Conservation (phyloP, 2,113 vertebrate genomes). For the Symphodus melops region DNA sequence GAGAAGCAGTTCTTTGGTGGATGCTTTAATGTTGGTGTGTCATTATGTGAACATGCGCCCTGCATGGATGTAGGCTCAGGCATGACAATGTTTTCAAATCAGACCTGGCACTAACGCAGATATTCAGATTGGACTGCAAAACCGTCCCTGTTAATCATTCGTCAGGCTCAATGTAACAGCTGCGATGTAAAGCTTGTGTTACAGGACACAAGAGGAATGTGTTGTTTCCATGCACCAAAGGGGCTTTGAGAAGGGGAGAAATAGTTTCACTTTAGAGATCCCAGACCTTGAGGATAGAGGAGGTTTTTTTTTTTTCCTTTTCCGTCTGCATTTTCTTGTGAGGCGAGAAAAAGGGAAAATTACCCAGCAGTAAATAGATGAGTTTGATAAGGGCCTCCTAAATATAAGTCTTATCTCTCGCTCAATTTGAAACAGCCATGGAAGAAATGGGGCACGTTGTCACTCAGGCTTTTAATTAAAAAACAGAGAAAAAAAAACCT, state of each 20-base stretch:
- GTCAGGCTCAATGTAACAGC: constrained; percentile 37
- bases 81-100: constrained; percentile 62
- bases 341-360: constrained; percentile 68
- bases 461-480: constrained; percentile 82
- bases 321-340: constrained; percentile 57
- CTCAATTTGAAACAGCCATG: constrained; percentile 75
- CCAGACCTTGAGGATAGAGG: constrained; percentile 56
- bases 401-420: constrained; percentile 79
- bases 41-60: constrained; percentile 54
- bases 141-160: constrained; percentile 53
- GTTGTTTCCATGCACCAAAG: constrained; percentile 51
- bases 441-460: constrained; percentile 76
- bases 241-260: constrained; percentile 16
- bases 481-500: constrained; percentile 38
- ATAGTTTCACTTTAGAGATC: constrained; percentile 58
- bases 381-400: constrained; percentile 73
- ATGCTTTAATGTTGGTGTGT: constrained; percentile 65
- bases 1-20: constrained; percentile 63
- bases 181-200: constrained; percentile 51
- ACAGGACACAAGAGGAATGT: constrained; percentile 51
- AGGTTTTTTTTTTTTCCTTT: constrained; percentile 64
- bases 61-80: constrained; percentile 38
- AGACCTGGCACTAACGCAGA: constrained; percentile 33
- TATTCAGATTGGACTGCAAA: constrained; percentile 33
- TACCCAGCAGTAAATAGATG: constrained; percentile 78